Evolutionary conservation across 2,113 vertebrate genomes (phyloP).

Genomic region (Sinocyclocheilus rhinocerous): DNA sequence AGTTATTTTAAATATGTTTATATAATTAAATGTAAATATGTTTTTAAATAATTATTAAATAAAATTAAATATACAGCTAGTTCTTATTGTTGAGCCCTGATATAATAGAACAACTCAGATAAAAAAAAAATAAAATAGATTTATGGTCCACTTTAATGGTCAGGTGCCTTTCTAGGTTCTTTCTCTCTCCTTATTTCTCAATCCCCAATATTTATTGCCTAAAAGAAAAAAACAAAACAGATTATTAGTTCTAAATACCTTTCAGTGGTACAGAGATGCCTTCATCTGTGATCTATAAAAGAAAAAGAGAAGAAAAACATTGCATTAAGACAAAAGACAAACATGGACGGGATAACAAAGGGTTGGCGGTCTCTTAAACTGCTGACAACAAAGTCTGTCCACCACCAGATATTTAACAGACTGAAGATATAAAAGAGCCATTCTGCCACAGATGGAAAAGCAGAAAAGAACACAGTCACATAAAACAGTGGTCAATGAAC

Average conservation of each 20-base stretch:
- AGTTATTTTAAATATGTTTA: too few species aligned
- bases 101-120: neutral
- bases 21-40: neutral
- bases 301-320: neutral
- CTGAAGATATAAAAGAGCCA: neutral
- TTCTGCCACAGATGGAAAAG: slow-evolving; percentile 10
- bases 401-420: neutral
- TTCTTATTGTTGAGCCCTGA: neutral
- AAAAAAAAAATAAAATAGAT: neutral
- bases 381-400: neutral
- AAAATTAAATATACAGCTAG: neutral
- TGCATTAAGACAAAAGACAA: slow-evolving; percentile 15
- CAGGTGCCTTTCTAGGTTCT: neutral
- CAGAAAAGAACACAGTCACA: slow-evolving; percentile 6
- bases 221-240: neutral
- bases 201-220: too few species aligned
- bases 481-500: neutral
- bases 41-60: neutral
- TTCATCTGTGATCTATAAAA: slow-evolving; percentile 56
- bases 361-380: neutral
- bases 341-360: slow-evolving; percentile 16
- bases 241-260: slow-evolving; percentile 41
- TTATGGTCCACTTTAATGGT: neutral
- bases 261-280: slow-evolving; percentile 49
- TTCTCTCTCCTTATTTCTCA: neutral